Percentiles rank a stretch among this genome's conserved stretches.
phyloP scores from a whole-genome alignment of 2,888 invertebrate species.

The Parnassius orleans region DNA sequence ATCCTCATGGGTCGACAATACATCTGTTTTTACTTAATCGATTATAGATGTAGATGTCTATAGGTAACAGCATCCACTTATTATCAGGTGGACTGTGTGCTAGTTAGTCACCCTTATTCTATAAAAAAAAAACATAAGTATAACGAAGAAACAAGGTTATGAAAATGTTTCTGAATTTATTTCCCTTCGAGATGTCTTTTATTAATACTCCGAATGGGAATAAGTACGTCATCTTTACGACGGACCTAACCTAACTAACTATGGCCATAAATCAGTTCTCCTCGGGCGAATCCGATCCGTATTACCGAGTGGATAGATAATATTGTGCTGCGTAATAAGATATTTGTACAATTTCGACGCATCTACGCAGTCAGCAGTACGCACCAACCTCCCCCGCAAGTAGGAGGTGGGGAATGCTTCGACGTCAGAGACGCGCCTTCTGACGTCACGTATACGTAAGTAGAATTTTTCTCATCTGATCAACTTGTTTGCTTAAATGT shows the following conservation, averaged over 20 bases:
- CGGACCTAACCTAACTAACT: neutral
- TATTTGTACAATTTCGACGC: conserved; percentile 25
- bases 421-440: conserved; percentile 48
- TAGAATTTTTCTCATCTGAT: conserved; percentile 3
- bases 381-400: conserved; percentile 30
- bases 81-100: too few species aligned
- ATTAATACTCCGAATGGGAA: too few species aligned
- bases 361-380: conserved; percentile 55
- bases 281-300: conserved; percentile 22
- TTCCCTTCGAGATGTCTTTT: too few species aligned
- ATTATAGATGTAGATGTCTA: too few species aligned
- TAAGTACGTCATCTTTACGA: neutral
- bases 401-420: conserved; percentile 23
- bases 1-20: too few species aligned
- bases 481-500: too few species aligned
- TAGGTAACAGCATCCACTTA: too few species aligned
- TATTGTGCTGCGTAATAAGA: conserved; percentile 10
- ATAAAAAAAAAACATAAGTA: too few species aligned
- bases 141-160: too few species aligned
- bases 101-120: too few species aligned
- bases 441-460: conserved; percentile 35
- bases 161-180: too few species aligned
- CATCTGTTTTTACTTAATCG: too few species aligned
- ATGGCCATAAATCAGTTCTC: neutral
- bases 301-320: conserved; percentile 14